These are phyloP conservation scores for Bungarus multicinctus DNA, from an alignment of 2,113 vertebrate species.

Conservation along the genomic window DNA sequence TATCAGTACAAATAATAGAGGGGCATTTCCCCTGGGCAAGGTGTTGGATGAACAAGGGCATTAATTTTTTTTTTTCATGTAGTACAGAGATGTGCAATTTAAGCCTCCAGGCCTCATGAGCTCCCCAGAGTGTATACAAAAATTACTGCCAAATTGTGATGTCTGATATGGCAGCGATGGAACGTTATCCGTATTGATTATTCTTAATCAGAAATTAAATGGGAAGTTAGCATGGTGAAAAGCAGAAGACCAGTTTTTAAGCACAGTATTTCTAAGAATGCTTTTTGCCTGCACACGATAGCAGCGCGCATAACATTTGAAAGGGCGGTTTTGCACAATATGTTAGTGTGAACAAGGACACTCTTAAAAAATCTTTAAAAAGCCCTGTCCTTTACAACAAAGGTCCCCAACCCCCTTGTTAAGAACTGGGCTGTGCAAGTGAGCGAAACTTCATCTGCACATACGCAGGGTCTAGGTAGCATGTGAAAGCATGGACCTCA, in stretches of 20 bases:
- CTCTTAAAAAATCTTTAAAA: background rate
- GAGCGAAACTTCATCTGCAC: background rate
- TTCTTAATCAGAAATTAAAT: background rate
- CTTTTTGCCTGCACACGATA: background rate
- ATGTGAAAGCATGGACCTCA: background rate
- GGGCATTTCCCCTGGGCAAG: background rate
- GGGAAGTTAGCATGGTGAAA: background rate
- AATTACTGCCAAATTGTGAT: background rate
- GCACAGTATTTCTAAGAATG: background rate
- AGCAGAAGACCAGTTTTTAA: background rate
- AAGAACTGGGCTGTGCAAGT: background rate
- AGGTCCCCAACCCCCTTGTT: background rate
- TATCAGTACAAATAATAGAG: background rate
- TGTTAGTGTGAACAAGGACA: background rate
- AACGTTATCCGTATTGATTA: background rate
- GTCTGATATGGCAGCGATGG: background rate
- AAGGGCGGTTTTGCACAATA: background rate
- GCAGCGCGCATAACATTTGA: background rate
- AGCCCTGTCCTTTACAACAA: background rate
- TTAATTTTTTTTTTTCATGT: background rate
- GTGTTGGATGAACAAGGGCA: background rate
- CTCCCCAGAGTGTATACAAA: background rate
- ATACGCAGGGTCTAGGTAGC: background rate
- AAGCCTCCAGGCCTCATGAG: background rate
- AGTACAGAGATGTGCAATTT: background rate